Evolutionary conservation across 2,888 invertebrate genomes (phyloP), one percentile per base, ranked within the genome.

Genomic region (Cerceris rybyensis): DNA sequence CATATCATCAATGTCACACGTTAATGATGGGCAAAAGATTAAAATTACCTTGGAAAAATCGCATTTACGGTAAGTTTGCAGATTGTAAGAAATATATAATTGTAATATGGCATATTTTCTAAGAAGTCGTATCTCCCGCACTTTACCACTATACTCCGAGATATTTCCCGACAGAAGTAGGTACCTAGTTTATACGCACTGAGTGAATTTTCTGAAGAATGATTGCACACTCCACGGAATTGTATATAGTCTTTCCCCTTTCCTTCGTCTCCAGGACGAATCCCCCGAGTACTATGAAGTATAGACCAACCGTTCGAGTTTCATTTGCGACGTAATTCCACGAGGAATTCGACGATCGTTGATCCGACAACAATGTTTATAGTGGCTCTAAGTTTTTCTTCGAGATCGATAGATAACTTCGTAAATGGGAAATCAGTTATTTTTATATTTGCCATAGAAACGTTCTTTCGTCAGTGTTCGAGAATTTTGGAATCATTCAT

Each of bases 241-340:
- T 16, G 57, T 54, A 55, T 50, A 65, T 28, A 70, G 54, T 54
- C 58, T 17, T 57, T 39, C 66, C 11, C 66, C 11, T 46, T 68
- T 55, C 76, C 63, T 63, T 46, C 42, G 43, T 69, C 81, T 55
- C 55, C 54, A 41, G 55, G 1, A 70, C 67, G 42, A 73, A 73
- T 82, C 72, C 79, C 79, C 63, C 16, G 70, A 68, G 79, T 75
- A 46, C 63, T 68, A 66, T 75, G 66, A 82, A 82, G 59, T 64
- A 52, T 66, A 70, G 58, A 75, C 71, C 63, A 64, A 57, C 68
- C 43, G 49, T 54, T 82, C 66, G 69, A 76, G 70, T 73, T 79
- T 82, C 63, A 43, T 50, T 58, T 60, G 58, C 43, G 64, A 70
- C 43, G 67, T 50, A 68, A 75, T 75, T 75, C 67, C 75, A 41